phyloP scores from a whole-genome alignment of 1,140 invertebrate genomes.

The Gryon sp. region DNA sequence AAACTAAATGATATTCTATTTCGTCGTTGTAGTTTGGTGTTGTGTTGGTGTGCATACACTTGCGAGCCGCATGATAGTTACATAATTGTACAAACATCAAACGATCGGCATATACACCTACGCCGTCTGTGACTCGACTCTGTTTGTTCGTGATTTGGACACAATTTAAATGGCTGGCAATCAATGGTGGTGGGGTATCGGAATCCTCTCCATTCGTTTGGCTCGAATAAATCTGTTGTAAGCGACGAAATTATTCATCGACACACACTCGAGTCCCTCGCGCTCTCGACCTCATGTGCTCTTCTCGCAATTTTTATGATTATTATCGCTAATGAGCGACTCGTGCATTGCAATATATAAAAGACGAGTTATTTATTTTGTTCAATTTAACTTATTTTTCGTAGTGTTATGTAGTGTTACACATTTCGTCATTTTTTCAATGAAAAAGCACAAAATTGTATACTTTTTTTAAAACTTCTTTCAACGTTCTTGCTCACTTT shows the following conservation, averaged over 20 bases:
- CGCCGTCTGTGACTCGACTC: too few species aligned
- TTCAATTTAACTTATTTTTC: too few species aligned
- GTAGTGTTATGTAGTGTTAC: too few species aligned
- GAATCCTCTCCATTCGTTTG: not conserved
- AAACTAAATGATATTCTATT: too few species aligned
- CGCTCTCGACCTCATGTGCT: too few species aligned
- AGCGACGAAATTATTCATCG: too few species aligned
- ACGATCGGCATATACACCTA: not conserved
- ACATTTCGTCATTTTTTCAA: too few species aligned
- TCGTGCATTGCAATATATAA: too few species aligned
- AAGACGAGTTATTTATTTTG: too few species aligned
- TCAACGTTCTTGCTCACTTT: not conserved
- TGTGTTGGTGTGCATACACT: not conserved
- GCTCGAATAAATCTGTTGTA: not conserved
- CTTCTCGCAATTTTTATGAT: too few species aligned
- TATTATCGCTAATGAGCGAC: too few species aligned
- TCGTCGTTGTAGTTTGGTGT: not conserved
- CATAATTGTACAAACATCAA: not conserved
- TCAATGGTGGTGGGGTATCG: not conserved
- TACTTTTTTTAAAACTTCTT: not conserved
- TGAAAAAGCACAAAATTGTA: not conserved
- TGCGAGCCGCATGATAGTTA: not conserved
- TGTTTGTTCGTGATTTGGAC: slow-evolving; percentile 1
- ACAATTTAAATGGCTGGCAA: not conserved
- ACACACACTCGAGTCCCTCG: too few species aligned